Percentiles rank a stretch among this genome's conserved stretches.
These are phyloP conservation scores for Pogoniulus pusillus DNA, from an alignment of 2,797 vertebrate genomes.

Conservation along the genomic window DNA sequence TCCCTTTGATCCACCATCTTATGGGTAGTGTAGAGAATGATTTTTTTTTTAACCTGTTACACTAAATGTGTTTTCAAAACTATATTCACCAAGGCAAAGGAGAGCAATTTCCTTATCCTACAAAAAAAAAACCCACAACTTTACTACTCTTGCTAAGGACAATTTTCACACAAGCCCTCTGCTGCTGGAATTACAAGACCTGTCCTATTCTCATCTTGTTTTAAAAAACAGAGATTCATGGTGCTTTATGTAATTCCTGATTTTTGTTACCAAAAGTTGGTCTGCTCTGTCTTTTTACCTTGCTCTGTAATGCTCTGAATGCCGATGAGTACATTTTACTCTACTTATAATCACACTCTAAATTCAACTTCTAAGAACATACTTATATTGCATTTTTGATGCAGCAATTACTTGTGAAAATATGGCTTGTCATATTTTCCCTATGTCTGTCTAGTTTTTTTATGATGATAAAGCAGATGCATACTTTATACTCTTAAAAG, in stretches of 20 bases:
- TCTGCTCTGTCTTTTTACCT: neutral
- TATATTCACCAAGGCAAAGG: neutral
- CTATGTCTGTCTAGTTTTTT: neutral
- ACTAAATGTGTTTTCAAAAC: neutral
- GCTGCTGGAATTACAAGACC: neutral
- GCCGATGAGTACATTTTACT: neutral
- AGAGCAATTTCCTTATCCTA: neutral
- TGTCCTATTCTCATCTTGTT: neutral
- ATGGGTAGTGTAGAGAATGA: neutral
- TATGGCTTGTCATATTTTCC: neutral
- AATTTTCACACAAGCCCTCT: neutral
- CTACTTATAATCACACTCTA: neutral
- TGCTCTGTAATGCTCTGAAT: neutral
- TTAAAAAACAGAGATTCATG: neutral
- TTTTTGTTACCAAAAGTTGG: neutral
- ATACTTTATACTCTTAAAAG: neutral
- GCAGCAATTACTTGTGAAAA: neutral
- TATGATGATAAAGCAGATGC: neutral
- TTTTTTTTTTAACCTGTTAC: neutral
- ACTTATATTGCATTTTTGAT: neutral
- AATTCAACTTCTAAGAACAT: neutral
- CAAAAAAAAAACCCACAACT: neutral
- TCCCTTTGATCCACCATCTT: neutral
- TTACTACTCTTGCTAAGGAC: neutral
- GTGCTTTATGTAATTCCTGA: neutral